A percentile compares a stretch with the other conserved stretches of the same genome.
These are phyloP conservation scores for Pipra filicauda DNA, from an alignment of 2,113 vertebrate species.

Conservation along the genomic window DNA sequence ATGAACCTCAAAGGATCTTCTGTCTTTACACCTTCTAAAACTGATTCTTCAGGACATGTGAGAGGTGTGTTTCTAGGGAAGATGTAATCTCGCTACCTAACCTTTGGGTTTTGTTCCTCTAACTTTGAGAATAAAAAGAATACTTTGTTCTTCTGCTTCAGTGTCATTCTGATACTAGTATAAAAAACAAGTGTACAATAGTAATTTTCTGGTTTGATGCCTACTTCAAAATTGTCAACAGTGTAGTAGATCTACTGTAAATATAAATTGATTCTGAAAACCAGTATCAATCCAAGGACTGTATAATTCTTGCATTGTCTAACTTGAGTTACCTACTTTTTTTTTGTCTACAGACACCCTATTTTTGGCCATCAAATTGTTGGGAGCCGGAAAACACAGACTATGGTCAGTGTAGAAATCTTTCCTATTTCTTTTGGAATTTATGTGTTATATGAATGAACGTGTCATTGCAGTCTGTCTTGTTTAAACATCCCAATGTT, in stretches of 20 bases:
- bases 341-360: constrained; percentile 85
- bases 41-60: not conserved
- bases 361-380: constrained; percentile 98
- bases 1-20: not conserved
- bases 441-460: not conserved
- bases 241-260: not conserved
- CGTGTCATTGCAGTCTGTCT: not conserved
- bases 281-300: not conserved
- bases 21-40: not conserved
- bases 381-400: constrained; percentile 99
- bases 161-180: not conserved
- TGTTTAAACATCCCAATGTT: constrained; percentile 8
- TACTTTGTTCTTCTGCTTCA: not conserved
- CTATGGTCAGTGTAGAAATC: constrained; percentile 84
- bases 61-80: not conserved
- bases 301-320: constrained; percentile 33
- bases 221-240: not conserved
- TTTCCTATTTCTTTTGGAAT: constrained; percentile 21
- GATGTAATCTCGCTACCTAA: not conserved
- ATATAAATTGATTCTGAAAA: not conserved
- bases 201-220: not conserved
- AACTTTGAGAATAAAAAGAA: not conserved
- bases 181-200: not conserved
- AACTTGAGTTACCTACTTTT: constrained; percentile 39
- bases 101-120: not conserved